Conservation (phyloP, 2,888 invertebrate genomes). For the Harpalus rubripes region DNA sequence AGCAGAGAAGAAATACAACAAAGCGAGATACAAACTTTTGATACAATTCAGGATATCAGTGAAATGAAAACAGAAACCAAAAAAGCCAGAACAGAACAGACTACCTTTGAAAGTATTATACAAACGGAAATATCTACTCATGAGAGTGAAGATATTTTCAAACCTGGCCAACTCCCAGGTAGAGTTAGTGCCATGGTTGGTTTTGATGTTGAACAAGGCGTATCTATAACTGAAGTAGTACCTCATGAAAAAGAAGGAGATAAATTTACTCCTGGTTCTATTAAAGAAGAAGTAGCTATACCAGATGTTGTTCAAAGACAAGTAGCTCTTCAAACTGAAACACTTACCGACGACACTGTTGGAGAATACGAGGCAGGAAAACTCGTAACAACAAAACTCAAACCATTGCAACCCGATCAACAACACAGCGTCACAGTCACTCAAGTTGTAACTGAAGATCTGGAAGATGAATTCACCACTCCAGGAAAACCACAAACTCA, state of each 20-base stretch:
- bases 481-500: conserved; percentile 73
- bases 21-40: conserved; percentile 70
- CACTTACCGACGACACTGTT: conserved; percentile 72
- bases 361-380: conserved; percentile 70
- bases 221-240: conserved; percentile 75
- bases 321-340: conserved; percentile 76
- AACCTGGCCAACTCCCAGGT: conserved; percentile 68
- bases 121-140: conserved; percentile 72
- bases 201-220: conserved; percentile 71
- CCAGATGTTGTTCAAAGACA: conserved; percentile 70
- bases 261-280: conserved; percentile 65
- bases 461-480: conserved; percentile 72
- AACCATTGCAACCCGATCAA: conserved; percentile 73
- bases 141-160: conserved; percentile 73
- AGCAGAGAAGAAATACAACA: conserved; percentile 71
- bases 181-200: conserved; percentile 60
- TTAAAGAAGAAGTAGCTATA: conserved; percentile 72
- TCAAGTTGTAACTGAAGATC: conserved; percentile 75
- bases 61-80: conserved; percentile 72
- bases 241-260: conserved; percentile 73
- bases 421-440: conserved; percentile 78
- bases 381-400: conserved; percentile 71
- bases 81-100: conserved; percentile 74
- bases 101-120: conserved; percentile 76
- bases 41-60: conserved; percentile 72